Evolutionary conservation across 2,113 vertebrate species (phyloP), one percentile per base, ranked within the genome.

Genomic region (Engraulis encrasicolus): DNA sequence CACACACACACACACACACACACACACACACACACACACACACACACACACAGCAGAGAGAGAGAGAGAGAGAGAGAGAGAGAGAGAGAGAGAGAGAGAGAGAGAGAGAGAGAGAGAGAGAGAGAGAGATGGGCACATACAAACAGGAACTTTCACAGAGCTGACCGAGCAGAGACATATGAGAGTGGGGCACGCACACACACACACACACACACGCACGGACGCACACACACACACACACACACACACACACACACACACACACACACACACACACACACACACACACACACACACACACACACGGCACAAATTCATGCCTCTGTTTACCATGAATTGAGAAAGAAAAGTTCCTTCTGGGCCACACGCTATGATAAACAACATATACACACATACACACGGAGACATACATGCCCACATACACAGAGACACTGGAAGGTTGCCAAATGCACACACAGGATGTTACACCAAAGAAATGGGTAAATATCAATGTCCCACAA

Each of bases 371-470:
- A 40, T 27, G 54, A 81, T 23, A 31, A 11, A 66, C 58, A 66
- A 27, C n/a, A 31, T 23, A 66, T 23, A 66, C 58, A 66, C 58
- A 66, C 20, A 27, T 11, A 66, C 58, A 66, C 58, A 66, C 54
- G 11, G 20, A 61, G 17, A 54, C 50, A 54, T 19, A 54, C 54
- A 58, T n/a, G 23, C 54, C 20, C 54, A n/a, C 54, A 58, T 23
- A 66, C 58, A 66, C 20, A 66, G 7, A 27, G 6, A 66, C 50
- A 45, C 40, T 45, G 66, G 34, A 12, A 34, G 27, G 14, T 84
- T 81, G 78, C 78, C 82, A 89, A 81, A 79, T 80, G 81, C 77
- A 31, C 85, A 71, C 88, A 79, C 54, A 84, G 74, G 77, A 86
- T 50, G 50, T 79, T 49, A 77, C 40, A 83, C 61, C 81, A 31